Conservation (phyloP, 2,888 invertebrate genomes). For the Lissonota sp. region DNA sequence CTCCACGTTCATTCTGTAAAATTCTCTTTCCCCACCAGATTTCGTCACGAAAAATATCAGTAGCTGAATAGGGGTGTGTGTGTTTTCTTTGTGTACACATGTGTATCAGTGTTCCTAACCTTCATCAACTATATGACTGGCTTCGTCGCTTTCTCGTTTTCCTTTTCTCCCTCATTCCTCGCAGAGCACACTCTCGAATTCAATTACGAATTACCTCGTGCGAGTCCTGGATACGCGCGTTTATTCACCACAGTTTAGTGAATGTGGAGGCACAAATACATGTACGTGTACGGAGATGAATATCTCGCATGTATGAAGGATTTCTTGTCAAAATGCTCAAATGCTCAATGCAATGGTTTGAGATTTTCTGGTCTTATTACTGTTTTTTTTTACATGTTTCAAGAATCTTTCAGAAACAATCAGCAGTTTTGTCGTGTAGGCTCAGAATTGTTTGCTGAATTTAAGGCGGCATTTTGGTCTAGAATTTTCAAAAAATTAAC, state of each 20-base stretch:
- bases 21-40: conserved; percentile 42
- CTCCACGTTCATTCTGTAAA: conserved; percentile 2
- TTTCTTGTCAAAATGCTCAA: too few species aligned
- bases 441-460: too few species aligned
- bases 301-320: too few species aligned
- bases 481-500: too few species aligned
- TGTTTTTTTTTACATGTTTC: too few species aligned
- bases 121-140: not conserved
- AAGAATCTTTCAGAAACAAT: too few species aligned
- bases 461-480: too few species aligned
- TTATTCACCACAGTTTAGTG: not conserved
- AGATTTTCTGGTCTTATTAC: too few species aligned
- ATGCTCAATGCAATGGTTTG: too few species aligned
- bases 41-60: conserved; percentile 47
- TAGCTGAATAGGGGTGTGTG: not conserved
- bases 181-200: conserved; percentile 43
- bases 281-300: not conserved
- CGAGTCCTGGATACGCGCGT: not conserved
- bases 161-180: conserved; percentile 5
- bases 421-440: too few species aligned
- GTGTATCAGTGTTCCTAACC: too few species aligned
- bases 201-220: conserved; percentile 56
- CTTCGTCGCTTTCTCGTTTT: not conserved
- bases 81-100: not conserved
- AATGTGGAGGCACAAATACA: not conserved